Conservation (phyloP, 2,113 vertebrate genomes). For the Symphodus melops region DNA sequence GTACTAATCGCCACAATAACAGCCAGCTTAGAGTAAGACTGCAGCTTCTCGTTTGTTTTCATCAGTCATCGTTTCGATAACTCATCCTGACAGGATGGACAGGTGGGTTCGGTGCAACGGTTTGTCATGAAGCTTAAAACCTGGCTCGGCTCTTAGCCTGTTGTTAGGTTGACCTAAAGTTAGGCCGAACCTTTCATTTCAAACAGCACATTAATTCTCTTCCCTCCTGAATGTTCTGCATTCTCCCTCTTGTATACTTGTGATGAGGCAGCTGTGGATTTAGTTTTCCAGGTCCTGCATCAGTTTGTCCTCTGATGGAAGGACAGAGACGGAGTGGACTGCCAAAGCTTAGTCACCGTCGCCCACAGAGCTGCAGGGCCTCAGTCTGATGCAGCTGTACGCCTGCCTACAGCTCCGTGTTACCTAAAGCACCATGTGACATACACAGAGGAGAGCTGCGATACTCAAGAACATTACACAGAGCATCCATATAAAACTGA, state of each 20-base stretch:
- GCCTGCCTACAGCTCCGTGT: neutral
- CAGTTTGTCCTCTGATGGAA: constrained; percentile 31
- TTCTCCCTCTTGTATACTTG: neutral
- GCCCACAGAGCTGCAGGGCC: neutral
- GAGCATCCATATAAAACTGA: neutral
- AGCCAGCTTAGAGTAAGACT: no score
- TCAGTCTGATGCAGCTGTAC: constrained; percentile 9
- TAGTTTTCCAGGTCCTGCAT: neutral
- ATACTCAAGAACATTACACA: neutral
- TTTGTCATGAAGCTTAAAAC: no score
- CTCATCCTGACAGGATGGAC: no score
- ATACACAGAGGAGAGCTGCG: neutral
- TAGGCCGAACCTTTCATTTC: no score
- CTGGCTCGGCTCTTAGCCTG: no score
- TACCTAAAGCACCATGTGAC: neutral
- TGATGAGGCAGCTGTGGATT: constrained; percentile 27
- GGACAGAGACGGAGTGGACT: neutral
- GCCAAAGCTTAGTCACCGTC: constrained; percentile 5
- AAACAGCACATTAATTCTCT: no score
- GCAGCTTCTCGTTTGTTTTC: no score
- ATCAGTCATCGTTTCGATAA: no score
- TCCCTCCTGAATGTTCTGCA: neutral
- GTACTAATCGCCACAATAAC: no score
- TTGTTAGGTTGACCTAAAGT: neutral
- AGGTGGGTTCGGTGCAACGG: no score